Base-by-base conservation (phyloP, 2,113 vertebrate species). In the Crotalus helleri region DNA sequence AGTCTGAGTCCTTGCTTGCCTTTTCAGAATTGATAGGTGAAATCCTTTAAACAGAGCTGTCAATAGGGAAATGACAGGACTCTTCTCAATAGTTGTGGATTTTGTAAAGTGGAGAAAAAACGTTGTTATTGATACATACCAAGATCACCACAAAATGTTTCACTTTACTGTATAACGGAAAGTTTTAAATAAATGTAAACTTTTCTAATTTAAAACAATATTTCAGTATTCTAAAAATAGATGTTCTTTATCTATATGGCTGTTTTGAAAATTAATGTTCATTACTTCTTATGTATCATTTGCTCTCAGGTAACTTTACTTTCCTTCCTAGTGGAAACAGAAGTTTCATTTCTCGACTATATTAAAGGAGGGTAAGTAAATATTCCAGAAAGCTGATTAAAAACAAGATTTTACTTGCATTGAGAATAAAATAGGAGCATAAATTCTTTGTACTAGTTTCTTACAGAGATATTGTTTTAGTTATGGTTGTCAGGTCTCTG, bases 291-390 rank as follows among this genome's bases (percentile, higher is more conserved):
- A 74, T 94, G 59, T 96, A 95, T 96, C 94, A 94, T 97, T 97
- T 96, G 87, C 91, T 97, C 95, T 91, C 97, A 99, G 99, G 99
- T 99, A 94, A 99, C 99, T 1, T 98, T 99, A 97, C 98, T 99
- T 94, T 99, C 99, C 74, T 99, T 99, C 97, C 97, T 99, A 91
- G 98, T 99, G 96, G 99, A 99, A 97, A 99, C 98, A 89, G 99
- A 99, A 97, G 98, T 99, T 97, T 99, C 99, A 96, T 99, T 99
- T 97, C 98, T 99, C 96, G 99, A 99, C 98, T 99, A 99, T 97
- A 99, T 99, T 97, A 99, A 99, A 98, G 99, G 99, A 97, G 99
- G 99, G 99, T 99, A 97, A 98, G 99, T 98, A 92, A 74, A 87
- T 95, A 64, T 93, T 96, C 94, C 95, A 87, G 94, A 51, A 59